These are phyloP conservation scores for Nibea coibor DNA, from an alignment of 2,113 vertebrate species.

Conservation along the genomic window DNA sequence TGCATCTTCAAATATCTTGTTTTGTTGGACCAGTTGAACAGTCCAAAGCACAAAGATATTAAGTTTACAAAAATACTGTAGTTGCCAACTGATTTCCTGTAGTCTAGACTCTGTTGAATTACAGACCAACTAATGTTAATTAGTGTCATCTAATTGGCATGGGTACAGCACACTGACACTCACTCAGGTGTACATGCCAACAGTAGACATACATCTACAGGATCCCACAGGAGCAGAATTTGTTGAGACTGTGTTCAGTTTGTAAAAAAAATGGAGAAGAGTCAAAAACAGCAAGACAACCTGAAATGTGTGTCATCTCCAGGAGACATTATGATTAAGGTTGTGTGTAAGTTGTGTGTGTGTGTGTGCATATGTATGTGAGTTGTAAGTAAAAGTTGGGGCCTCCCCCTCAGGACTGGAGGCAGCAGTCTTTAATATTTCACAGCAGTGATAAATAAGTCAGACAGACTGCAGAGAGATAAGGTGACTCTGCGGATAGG, in stretches of 20 bases:
- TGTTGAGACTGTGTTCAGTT: conserved; percentile 28
- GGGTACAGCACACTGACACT: background rate
- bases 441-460: conserved; percentile 82
- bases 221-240: conserved; percentile 13
- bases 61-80: background rate
- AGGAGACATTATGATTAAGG: conserved; percentile 26
- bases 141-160: conserved; percentile 7
- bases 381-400: conserved; percentile 61
- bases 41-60: background rate
- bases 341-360: background rate
- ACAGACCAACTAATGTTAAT: conserved; percentile 24
- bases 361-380: conserved; percentile 2
- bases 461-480: conserved; percentile 81
- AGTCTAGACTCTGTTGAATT: conserved; percentile 7
- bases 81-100: too few species aligned
- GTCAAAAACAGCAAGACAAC: conserved; percentile 13
- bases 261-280: conserved; percentile 3
- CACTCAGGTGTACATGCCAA: conserved; percentile 25
- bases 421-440: conserved; percentile 82
- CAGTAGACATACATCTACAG: conserved; percentile 29
- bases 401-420: conserved; percentile 65
- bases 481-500: conserved; percentile 74
- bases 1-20: background rate
- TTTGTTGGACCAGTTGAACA: background rate
- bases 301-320: background rate